Evolutionary conservation across 92 coral and sea anemone genomes (phyloP).

Genomic region (Paragorgia papillata): DNA sequence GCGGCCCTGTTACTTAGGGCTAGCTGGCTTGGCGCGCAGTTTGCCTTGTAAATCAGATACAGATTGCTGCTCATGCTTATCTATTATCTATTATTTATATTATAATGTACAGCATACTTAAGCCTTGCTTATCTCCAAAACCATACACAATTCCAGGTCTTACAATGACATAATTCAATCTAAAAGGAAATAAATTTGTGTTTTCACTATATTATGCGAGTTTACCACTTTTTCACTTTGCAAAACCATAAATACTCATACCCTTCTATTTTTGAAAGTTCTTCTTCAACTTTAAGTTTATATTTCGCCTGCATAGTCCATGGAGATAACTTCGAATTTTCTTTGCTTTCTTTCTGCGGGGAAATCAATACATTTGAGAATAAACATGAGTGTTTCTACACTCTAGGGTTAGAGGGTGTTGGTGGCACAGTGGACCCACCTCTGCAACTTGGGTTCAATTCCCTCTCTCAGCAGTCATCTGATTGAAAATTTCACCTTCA

Average conservation of each 20-base stretch:
- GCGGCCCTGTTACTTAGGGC: no score
- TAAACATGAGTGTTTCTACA: background rate
- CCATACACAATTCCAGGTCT: conserved; percentile 95
- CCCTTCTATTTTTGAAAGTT: conserved; percentile 82
- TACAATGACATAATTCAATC: conserved; percentile 78
- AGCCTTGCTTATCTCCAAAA: conserved; percentile 79
- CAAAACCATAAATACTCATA: conserved; percentile 36
- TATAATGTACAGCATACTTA: conserved; percentile 58
- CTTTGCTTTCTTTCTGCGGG: conserved; percentile 76
- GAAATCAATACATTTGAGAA: background rate
- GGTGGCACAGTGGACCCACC: no score
- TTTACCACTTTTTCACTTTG: no score
- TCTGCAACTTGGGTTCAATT: no score
- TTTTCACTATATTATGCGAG: no score
- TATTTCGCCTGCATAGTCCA: conserved; percentile 92
- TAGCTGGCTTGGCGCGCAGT: no score
- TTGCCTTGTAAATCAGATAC: no score
- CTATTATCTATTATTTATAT: background rate
- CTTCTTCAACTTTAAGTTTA: conserved; percentile 84
- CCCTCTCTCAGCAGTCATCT: no score
- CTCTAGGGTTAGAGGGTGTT: no score
- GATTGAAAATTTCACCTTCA: no score
- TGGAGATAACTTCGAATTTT: conserved; percentile 75
- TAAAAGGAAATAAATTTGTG: conserved; percentile 26
- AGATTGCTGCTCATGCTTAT: no score